These are phyloP conservation scores for Halichoeres trimaculatus DNA, from an alignment of 2,113 vertebrate species.

Conservation along the genomic window DNA sequence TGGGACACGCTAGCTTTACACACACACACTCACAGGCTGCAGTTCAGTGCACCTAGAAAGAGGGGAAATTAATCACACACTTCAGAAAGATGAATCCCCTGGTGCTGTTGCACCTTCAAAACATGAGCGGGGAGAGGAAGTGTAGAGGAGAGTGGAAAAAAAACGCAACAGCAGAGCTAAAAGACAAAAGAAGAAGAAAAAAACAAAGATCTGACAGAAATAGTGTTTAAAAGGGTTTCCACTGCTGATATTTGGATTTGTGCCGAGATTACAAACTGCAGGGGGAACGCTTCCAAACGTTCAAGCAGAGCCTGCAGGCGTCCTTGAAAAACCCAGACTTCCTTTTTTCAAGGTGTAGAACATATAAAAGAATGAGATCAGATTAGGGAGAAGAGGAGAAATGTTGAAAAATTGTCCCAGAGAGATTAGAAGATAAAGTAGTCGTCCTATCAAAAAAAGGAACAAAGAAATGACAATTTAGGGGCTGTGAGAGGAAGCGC, in stretches of 20 bases:
- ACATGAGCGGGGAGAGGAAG: slow-evolving; percentile 48
- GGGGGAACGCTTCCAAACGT: slow-evolving; percentile 43
- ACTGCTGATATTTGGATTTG: slow-evolving; percentile 65
- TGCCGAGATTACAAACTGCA: slow-evolving; percentile 70
- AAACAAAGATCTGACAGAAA: slow-evolving; percentile 36
- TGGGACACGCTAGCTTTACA: slow-evolving; percentile 59
- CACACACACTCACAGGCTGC: slow-evolving; percentile 49
- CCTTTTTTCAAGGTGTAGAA: slow-evolving; percentile 40
- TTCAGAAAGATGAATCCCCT: slow-evolving; percentile 75
- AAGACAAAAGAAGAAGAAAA: slow-evolving; percentile 24
- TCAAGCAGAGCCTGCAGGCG: slow-evolving; percentile 46
- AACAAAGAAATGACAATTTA: slow-evolving; percentile 45
- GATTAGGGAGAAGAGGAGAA: slow-evolving; percentile 35
- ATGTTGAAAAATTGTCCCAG: slow-evolving; percentile 31
- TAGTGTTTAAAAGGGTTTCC: slow-evolving; percentile 55
- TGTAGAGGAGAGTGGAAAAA: slow-evolving; percentile 32
- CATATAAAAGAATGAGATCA: slow-evolving; percentile 63
- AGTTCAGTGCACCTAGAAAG: slow-evolving; percentile 71
- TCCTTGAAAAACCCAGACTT: slow-evolving; percentile 61
- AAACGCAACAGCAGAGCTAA: slow-evolving; percentile 29
- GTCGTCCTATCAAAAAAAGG: slow-evolving; percentile 37
- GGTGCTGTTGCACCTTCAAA: slow-evolving; percentile 57
- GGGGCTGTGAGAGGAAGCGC: slow-evolving; percentile 31
- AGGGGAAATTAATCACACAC: slow-evolving; percentile 78
- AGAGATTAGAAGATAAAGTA: slow-evolving; percentile 61